Conservation (phyloP, 2,888 invertebrate species). For the Odontomyia ornata region DNA sequence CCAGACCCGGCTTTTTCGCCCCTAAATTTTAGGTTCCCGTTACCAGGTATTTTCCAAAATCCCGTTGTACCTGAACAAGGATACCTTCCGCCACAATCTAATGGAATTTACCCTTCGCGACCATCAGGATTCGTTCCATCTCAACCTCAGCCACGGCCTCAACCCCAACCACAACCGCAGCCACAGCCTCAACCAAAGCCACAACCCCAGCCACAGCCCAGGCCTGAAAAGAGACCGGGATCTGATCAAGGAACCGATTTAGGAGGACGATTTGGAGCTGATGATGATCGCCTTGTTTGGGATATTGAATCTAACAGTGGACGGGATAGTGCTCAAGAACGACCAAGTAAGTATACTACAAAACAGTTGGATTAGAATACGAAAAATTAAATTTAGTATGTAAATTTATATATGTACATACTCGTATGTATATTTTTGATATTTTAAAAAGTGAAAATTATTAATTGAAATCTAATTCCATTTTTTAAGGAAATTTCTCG, state of each 20-base stretch:
- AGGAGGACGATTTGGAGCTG: slow-evolving; percentile 53
- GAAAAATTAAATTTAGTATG: no score
- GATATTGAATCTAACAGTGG: slow-evolving; percentile 38
- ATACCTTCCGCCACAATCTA: slow-evolving; percentile 15
- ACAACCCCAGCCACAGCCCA: background rate
- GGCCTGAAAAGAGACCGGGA: background rate
- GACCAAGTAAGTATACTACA: slow-evolving; percentile 19
- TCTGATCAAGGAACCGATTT: background rate
- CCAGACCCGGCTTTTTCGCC: background rate
- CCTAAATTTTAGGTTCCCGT: slow-evolving; percentile 39
- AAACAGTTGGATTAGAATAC: no score
- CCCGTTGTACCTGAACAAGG: slow-evolving; percentile 36
- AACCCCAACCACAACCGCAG: background rate
- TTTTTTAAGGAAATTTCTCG: no score
- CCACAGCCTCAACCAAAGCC: background rate
- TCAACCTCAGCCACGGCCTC: background rate
- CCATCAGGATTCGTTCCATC: background rate
- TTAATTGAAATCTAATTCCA: no score
- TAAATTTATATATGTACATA: no score
- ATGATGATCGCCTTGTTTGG: slow-evolving; percentile 53
- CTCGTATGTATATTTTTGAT: no score
- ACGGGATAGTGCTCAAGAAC: background rate
- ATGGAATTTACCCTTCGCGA: background rate
- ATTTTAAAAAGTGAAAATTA: no score
- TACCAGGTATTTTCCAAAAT: slow-evolving; percentile 45